A percentile compares a stretch with the other conserved stretches of the same genome.
phyloP scores from a whole-genome alignment of 2,113 vertebrate genomes.

The Scolopax mira region DNA sequence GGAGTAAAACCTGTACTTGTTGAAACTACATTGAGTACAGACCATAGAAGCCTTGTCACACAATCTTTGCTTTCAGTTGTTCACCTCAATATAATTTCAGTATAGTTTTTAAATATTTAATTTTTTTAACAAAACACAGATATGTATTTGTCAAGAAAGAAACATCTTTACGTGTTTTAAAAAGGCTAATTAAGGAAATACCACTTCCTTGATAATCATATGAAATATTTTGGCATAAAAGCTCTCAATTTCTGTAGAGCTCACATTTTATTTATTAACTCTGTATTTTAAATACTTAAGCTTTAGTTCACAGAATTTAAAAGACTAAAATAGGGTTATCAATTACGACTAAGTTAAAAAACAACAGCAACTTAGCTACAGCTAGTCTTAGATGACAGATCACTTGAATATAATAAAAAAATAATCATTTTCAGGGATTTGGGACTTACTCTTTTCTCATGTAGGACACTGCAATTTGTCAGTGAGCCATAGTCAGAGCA shows the following conservation, averaged over 20 bases:
- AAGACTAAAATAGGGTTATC: background rate
- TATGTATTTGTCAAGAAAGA: background rate
- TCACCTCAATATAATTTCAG: background rate
- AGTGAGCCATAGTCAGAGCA: background rate
- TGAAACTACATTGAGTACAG: background rate
- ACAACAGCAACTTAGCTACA: background rate
- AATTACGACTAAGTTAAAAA: background rate
- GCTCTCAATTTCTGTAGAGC: background rate
- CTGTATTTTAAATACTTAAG: background rate
- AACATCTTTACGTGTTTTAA: background rate
- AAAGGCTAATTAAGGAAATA: slow-evolving; percentile 1
- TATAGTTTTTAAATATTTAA: background rate
- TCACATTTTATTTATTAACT: background rate
- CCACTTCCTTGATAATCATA: background rate
- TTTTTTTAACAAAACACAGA: background rate
- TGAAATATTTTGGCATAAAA: background rate
- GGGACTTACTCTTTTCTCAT: background rate
- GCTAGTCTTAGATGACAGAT: background rate
- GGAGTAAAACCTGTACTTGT: background rate
- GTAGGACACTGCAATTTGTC: background rate
- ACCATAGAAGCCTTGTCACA: background rate
- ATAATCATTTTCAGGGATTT: background rate
- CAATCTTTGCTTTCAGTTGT: background rate
- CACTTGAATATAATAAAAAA: background rate
- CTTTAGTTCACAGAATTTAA: background rate